A percentile compares a stretch with the other conserved stretches of the same genome.
These are phyloP conservation scores for Neopelma chrysocephalum DNA, from an alignment of 2,797 vertebrate species.

Conservation along the genomic window DNA sequence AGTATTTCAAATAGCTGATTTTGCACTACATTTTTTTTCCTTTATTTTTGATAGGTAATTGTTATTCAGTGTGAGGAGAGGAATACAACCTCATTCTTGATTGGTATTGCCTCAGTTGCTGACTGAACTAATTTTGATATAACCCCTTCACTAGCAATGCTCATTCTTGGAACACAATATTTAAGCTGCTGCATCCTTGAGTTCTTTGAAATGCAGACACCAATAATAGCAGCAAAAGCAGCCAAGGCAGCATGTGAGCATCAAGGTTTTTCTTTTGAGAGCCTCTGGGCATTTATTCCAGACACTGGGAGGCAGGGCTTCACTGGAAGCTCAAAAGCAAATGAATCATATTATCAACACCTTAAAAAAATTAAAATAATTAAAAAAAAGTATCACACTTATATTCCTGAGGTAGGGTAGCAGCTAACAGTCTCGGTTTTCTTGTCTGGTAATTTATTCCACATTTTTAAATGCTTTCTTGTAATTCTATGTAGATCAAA, in stretches of 20 bases:
- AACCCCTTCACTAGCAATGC: background rate
- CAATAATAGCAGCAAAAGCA: background rate
- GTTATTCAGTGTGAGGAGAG: background rate
- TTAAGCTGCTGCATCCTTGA: background rate
- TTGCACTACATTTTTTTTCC: background rate
- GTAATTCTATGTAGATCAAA: background rate
- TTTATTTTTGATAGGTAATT: background rate
- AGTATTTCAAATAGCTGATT: background rate
- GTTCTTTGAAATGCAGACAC: background rate
- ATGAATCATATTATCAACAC: too few species aligned
- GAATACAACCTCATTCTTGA: background rate
- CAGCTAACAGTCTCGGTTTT: background rate
- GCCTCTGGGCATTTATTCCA: background rate
- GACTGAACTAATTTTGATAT: background rate
- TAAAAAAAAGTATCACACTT: background rate
- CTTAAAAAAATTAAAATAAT: background rate
- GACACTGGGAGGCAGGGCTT: background rate
- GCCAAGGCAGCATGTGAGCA: background rate
- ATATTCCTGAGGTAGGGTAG: background rate
- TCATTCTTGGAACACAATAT: background rate
- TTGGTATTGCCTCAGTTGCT: background rate
- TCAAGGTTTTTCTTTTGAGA: constrained; percentile 16
- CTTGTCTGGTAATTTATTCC: background rate
- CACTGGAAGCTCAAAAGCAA: background rate
- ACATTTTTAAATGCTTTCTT: background rate